Base-by-base conservation (phyloP, 2,797 vertebrate genomes). In the Poecilia gillii region DNA sequence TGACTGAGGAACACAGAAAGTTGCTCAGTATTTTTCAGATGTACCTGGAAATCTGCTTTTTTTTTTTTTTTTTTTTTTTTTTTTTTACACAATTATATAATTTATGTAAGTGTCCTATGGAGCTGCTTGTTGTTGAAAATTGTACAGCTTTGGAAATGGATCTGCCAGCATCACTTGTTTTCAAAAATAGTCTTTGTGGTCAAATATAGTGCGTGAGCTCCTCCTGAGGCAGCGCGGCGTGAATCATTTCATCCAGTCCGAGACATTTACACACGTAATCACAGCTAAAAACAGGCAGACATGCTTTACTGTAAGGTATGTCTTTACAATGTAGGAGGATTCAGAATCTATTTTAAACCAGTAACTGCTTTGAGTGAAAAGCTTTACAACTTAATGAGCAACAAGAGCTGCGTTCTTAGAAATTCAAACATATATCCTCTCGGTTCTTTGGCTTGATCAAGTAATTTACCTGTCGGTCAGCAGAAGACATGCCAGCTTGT, bases 1-100 rank as follows among this genome's bases (percentile, higher is more conserved):
- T 95, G 94, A 94, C 91, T 91, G 92, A 92, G 81, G 84, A 90
- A 88, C 85, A 88, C 85, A 90, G 87, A 89, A 88, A 91, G 85
- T 87, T 90, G 82, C 71, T 53, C 62, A 80, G 78, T 86, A 86
- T 88, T 93, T 51, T 81, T 92, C 84, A 92, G 88, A 85, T 77
- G 11, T 49, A 78, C 87, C 85, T 45, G 70, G 72, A 82, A 43
- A 90, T 88, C 70, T 79, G 78, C 76, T 46, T 80, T 53, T 86
- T 74, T 83, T 51, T 2, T 6, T 49, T 1, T 4, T 14, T 46
- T 46, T 46, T 20, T 49, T 6, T 20, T 49, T 18, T 1, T 23
- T 49, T 57, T 86, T 74, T 83, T 39, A 64, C 66, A 74, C 86
- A 88, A 72, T 85, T 81, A 87, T 83, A 1, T 83, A 25, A 83